Conservation (phyloP, 2,113 vertebrate species). For the Indicator maculatus region DNA sequence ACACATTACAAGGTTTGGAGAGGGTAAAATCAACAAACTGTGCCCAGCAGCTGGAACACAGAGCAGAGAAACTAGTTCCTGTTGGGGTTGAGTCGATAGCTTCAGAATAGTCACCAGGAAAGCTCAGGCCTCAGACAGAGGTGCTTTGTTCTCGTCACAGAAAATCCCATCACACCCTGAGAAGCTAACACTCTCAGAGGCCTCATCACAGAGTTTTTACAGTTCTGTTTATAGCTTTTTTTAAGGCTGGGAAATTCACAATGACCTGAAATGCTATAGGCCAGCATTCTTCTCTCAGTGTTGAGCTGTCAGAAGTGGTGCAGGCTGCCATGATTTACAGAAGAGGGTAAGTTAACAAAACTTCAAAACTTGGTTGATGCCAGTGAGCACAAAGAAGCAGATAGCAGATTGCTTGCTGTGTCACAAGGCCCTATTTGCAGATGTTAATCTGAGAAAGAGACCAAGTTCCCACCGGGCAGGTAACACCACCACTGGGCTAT, state of each 20-base stretch:
- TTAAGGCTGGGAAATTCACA: background rate
- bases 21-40: slow-evolving; percentile 43
- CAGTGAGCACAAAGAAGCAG: background rate
- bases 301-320: background rate
- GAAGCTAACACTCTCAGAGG: background rate
- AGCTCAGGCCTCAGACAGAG: background rate
- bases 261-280: background rate
- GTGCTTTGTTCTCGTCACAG: background rate
- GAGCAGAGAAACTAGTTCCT: slow-evolving; percentile 17
- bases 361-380: background rate
- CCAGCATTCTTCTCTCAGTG: background rate
- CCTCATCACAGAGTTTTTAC: background rate
- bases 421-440: background rate
- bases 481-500: background rate
- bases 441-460: background rate
- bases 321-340: background rate
- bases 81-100: background rate
- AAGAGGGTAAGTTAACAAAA: background rate
- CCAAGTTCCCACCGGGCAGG: background rate
- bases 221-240: background rate
- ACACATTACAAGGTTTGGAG: slow-evolving; percentile 12
- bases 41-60: slow-evolving; percentile 8
- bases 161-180: background rate
- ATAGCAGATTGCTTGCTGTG: background rate
- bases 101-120: background rate